Evolutionary conservation across 2,113 vertebrate genomes (phyloP), one percentile per base, ranked within the genome.

Genomic region (Vidua macroura): DNA sequence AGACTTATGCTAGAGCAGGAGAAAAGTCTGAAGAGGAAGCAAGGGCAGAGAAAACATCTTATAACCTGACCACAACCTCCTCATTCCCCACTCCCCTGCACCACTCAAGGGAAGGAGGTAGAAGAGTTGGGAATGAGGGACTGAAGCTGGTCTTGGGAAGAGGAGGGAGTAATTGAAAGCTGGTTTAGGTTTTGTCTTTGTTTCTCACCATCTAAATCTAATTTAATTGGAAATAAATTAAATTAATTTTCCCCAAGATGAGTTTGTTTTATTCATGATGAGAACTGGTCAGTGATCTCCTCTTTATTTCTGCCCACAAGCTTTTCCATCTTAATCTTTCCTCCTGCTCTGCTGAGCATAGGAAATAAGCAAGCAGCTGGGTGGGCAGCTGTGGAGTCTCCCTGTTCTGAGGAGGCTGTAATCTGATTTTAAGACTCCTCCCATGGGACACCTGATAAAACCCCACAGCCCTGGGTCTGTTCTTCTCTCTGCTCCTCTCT

Each of bases 41-140:
- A 41, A 28, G 1, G 9, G 10, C 11, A 91, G 48, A 55, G 22
- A 69, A 72, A 85, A 83, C 6, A 4, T 56, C 3, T 3, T 52
- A 12, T 25, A 53, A 28, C 4, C 9, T 83, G 23, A 52, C 10
- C 11, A n/a, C 12, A 59, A 4, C 0, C 3, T 6, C 13, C 9
- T 9, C 14, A 23, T 43, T 44, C 3, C 9, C 6, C 8, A n/a
- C 31, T 1, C 6, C 4, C 16, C 11, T 48, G 3, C 10, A 33
- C 7, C 1, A 1, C 18, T 66, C 3, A 39, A 43, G 12, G 4
- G 13, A 56, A 53, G 19, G 9, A 33, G 1, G 5, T 25, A 56
- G 15, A 68, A 30, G 24, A 24, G 10, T 14, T 90, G 31, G 25
- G 35, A 86, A 73, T 48, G 15, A 55, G 15, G 9, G 14, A 19